Evolutionary conservation across 1,140 invertebrate species (phyloP), one percentile per base, ranked within the genome.

Genomic region (Listronotus oregonensis): DNA sequence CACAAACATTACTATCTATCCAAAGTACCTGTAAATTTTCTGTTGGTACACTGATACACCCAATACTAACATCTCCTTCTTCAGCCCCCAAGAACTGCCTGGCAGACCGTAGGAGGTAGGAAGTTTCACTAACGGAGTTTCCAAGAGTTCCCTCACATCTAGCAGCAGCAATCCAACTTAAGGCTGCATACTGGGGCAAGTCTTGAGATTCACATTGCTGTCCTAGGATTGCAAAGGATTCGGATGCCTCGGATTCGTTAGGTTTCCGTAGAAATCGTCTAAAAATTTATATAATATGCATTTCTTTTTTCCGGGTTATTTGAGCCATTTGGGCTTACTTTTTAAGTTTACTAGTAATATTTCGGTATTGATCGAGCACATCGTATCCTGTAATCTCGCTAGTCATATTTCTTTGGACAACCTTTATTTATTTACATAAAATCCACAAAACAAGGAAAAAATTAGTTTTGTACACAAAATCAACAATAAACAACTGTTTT

Each of bases 191-290:
- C 51, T 88, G 84, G 51, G 87, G 87, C 75, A 91, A 84, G 75
- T 92, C 90, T 55, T 87, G 85, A 71, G 85, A 83, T 74, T 90
- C 87, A 72, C 91, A 88, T 73, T 87, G 85, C 65, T 86, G 84
- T 8, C 88, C 90, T 60, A 94, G 78, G 51, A 80, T 79, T 74
- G 85, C 86, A 85, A 84, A 82, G 75, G 84, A 80, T 71, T 90
- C 87, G 51, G 85, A 85, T 11, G 88, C 87, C 82, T 91, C 89
- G 10, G 87, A 83, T 42, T 90, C 84, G 79, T 91, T 92, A 11
- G 90, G 89, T 79, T 91, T 91, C 34, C 88, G 82, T 71, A 91
- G 81, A 78, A 92, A 91, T 60, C 88, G 80, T 75, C 89, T 91
- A 75, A 44, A 84, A 84, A 56, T 47, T 42, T 7, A 32, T 10